Evolutionary conservation across 2,888 invertebrate genomes (phyloP), one percentile per base, ranked within the genome.

Genomic region (Neoascia interrupta): DNA sequence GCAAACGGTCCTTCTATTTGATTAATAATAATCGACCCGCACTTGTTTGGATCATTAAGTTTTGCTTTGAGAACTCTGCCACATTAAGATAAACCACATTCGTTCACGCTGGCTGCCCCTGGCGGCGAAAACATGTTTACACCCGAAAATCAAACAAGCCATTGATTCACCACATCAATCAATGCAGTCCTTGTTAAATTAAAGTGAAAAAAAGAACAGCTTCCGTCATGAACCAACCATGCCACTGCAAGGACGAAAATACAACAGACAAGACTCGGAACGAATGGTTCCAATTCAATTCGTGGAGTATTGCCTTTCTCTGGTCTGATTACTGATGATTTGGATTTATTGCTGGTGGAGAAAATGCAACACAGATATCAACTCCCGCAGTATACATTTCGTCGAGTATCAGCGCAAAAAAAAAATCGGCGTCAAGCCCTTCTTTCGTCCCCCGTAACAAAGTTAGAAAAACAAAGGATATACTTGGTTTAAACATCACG

Each of bases 251-350:
- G 21, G 36, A 51, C 19, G 47, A 41, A 28, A 10, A 66, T 18
- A 39, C 28, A 34, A 43, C 26, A 11, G 39, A 11, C 28, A n/a
- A 26, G 45, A 26, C 11, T 34, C 47, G 34, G 16, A 23, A 8
- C 41, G 28, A 39, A 16, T 49, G 56, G n/a, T 61, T 69, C 51
- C 31, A 28, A 53, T 64, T 53, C 76, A 49, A 61, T 49, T 49
- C 37, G 23, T 43, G n/a, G 73, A 73, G 56, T 56, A 73, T 79
- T 79, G 64, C 72, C 72, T 66, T 79, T 49, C 66, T 49, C 60
- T 61, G 61, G 61, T 61, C 66, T 79, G 79, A 79, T 79, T 72
- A 79, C 60, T 68, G 66, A 73, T 73, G 73, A 79, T 79, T 79
- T 73, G 43, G 43, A 79, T 79, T 79, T 79, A 79, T 79, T 68